phyloP scores from a whole-genome alignment of 2,113 vertebrate genomes.

The Xiphias gladius region DNA sequence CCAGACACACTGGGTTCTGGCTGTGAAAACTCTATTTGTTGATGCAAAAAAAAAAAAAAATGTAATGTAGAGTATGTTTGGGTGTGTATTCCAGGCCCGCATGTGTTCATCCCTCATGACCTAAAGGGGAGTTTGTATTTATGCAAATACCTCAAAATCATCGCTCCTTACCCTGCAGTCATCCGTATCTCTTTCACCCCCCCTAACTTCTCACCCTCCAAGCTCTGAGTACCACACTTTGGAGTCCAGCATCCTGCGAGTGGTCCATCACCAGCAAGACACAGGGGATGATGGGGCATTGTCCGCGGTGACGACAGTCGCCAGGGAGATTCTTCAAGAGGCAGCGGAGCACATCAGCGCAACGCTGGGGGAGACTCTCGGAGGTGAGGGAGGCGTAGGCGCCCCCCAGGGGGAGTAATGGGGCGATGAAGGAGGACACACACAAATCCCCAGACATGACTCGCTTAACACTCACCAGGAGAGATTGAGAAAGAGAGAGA shows the following conservation, averaged over 20 bases:
- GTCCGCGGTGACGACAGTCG: conserved; percentile 86
- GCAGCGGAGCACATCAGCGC: conserved; percentile 92
- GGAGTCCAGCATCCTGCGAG: conserved; percentile 90
- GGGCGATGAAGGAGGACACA: conserved; percentile 88
- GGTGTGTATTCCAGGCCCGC: conserved; percentile 36
- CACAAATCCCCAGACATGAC: conserved; percentile 91
- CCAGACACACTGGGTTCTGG: conserved; percentile 6
- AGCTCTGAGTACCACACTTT: conserved; percentile 88
- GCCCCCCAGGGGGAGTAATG: conserved; percentile 89
- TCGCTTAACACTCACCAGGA: conserved; percentile 95
- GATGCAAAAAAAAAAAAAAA: conserved; percentile 51
- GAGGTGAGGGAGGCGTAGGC: conserved; percentile 91
- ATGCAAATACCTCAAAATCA: conserved; percentile 68
- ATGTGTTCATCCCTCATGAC: conserved; percentile 48
- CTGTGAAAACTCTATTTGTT: conserved; percentile 35
- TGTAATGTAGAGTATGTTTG: conserved; percentile 34
- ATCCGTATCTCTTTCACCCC: conserved; percentile 47
- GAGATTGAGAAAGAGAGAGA: conserved; percentile 82
- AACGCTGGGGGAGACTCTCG: conserved; percentile 91
- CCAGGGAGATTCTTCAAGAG: conserved; percentile 93
- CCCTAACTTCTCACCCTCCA: conserved; percentile 65
- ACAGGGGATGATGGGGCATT: conserved; percentile 79
- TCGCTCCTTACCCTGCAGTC: conserved; percentile 48
- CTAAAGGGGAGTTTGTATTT: conserved; percentile 58
- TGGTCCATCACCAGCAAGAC: conserved; percentile 89